Evolutionary conservation across 2,888 invertebrate species (phyloP), one percentile per base, ranked within the genome.

Genomic region (Sisyra terminalis): DNA sequence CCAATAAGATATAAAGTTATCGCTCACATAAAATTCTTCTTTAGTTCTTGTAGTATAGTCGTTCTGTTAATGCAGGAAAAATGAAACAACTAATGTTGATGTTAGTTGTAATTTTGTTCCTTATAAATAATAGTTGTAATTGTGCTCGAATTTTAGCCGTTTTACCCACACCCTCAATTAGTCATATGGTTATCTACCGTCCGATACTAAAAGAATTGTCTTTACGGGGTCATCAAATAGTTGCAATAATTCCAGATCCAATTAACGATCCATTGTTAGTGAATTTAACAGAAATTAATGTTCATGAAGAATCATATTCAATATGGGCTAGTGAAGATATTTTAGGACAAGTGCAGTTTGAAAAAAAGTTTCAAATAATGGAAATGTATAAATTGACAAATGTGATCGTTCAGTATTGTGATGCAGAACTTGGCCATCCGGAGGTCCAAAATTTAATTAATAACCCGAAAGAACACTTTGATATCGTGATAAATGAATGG

Each of bases 101-200:
- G 3, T 3, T 24, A 7, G 3, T 24, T 7, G 24, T 24, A 24
- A 5, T 24, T 24, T 24, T 24, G 24, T 24, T 24, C 24, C 8
- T 32, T 6, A 32, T 6, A 13, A 32, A 13, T 32, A 3, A 32
- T 32, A 32, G 4, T 14, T 5, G 11, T 32, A 6, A 32, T 14
- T 3, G 14, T 30, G 59, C 58, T 1, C 56, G 53, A 44, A 66
- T 66, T 40, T 47, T 66, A n/a, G 57, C 50, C 0, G 47, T 65
- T 0, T 54, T 62, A 34, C 58, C 67, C 1, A 50, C 53, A 2
- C 60, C 67, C 1, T 63, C 65, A 0, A 56, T 65, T 29, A 69
- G 67, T 42, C 69, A 69, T 46, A 67, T 67, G 52, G 52, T 64
- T 0, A 59, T 63, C 0, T 66, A 58, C 43, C 54, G 61, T 11